Evolutionary conservation across 2,113 vertebrate genomes (phyloP).

Genomic region (Furnarius figulus): DNA sequence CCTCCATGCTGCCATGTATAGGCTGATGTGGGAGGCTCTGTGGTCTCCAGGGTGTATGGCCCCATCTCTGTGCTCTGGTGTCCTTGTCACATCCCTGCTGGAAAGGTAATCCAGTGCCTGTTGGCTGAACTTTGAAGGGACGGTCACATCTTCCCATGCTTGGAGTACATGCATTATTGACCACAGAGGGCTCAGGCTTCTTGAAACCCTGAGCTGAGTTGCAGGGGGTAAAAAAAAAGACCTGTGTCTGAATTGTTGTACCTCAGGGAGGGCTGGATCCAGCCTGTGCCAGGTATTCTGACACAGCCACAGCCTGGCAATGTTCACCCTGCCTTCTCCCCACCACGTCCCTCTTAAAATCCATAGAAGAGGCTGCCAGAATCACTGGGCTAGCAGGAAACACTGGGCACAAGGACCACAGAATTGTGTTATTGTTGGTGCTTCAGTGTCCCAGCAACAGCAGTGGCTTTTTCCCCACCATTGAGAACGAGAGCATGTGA

Average conservation of each 20-base stretch:
- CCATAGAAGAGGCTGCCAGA: neutral
- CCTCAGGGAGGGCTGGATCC: neutral
- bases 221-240: neutral
- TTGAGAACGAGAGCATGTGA: accelerated
- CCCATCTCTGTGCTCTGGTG: neutral
- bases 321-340: neutral
- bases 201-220: neutral
- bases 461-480: neutral
- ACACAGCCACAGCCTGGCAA: neutral
- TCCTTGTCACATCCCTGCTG: neutral
- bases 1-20: neutral
- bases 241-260: neutral
- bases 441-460: neutral
- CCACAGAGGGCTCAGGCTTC: neutral
- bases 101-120: neutral
- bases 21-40: neutral
- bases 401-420: neutral
- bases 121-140: neutral
- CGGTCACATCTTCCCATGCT: neutral
- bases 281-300: neutral
- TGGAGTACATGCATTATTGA: neutral
- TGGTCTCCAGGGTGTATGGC: neutral
- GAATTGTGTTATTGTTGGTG: neutral
- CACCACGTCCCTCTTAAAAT: neutral
- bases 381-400: neutral